phyloP scores from a whole-genome alignment of 1,140 invertebrate species.

The Prorops nasuta region DNA sequence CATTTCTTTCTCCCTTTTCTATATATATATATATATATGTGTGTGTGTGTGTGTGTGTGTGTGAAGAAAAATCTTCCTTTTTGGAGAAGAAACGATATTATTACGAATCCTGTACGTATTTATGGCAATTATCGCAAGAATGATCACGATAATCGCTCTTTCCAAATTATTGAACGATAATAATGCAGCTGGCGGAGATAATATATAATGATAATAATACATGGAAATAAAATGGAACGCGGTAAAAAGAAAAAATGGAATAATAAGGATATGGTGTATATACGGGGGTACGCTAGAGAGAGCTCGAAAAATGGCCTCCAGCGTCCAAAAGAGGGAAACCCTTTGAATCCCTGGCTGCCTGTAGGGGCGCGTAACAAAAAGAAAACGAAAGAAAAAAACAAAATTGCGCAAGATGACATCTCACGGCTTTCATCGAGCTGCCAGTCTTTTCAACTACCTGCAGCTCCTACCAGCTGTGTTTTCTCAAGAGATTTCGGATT shows the following conservation, averaged over 20 bases:
- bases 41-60: no score
- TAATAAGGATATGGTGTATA: neutral
- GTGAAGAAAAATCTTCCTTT: no score
- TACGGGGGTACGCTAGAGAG: constrained; percentile 13
- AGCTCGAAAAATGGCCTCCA: constrained; percentile 32
- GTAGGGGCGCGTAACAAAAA: constrained; percentile 10
- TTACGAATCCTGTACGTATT: no score
- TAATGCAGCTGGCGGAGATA: no score
- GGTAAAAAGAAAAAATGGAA: constrained; percentile 10
- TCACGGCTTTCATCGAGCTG: constrained; percentile 8
- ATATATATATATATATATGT: no score
- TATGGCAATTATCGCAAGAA: no score
- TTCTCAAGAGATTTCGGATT: constrained; percentile 51
- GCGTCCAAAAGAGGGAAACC: constrained; percentile 35
- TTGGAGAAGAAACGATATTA: no score
- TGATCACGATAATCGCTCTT: no score
- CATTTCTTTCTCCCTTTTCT: no score
- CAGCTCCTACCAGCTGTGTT: constrained; percentile 44
- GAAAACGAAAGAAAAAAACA: constrained; percentile 24
- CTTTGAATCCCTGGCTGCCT: constrained; percentile 37
- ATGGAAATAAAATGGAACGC: no score
- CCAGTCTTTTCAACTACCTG: constrained; percentile 12
- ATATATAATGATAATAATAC: no score
- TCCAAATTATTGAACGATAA: no score
- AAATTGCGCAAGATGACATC: constrained; percentile 54